Evolutionary conservation across 1,140 invertebrate genomes (phyloP), one percentile per base, ranked within the genome.

Genomic region (Drosophila navojoa): DNA sequence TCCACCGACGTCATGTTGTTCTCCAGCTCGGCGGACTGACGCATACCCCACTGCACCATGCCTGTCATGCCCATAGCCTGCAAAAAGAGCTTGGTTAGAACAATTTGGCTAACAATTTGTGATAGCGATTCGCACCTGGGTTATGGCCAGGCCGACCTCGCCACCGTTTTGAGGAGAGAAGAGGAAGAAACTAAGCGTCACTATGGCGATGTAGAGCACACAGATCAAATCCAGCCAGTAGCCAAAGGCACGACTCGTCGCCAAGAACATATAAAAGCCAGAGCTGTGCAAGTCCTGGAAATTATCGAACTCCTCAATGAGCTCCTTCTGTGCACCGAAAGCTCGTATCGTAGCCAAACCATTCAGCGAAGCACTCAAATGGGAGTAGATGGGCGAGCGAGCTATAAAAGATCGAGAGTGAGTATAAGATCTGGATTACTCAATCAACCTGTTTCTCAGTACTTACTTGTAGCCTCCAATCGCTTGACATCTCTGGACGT

Each of bases 281-380:
- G 95, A 94, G 66, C 95, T 95, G 78, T 96, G 95, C 35, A 94
- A 72, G 86, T 96, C 94, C 94, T 98, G 96, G 86, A 95, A 94
- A 70, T 94, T 95, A 79, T 97, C 96, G 78, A 97, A 97, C 92
- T 97, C 95, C 38, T 95, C 92, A 73, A 96, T 96, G 9, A 98
- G 94, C 59, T 96, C 95, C 74, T 95, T 93, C 92, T 98, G 94
- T 0, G 96, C 95, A 38, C 94, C 93, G 77, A 96, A 98, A 0
- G 98, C 97, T 64, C 98, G 93, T 58, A 99, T 98, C 0, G 98
- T 98, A 1, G 96, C 94, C 25, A 99, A 93, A 5, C 98, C 98
- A 92, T 97, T 96, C 1, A 99, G 92, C 0, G 97, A 96, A 25
- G 97, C 95, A 91, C 96, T 97, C 54, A 99, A 93, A 90, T 99